These are phyloP conservation scores for Koerneria pararmatus DNA, from an alignment of 2,888 invertebrate genomes.

Conservation along the genomic window DNA sequence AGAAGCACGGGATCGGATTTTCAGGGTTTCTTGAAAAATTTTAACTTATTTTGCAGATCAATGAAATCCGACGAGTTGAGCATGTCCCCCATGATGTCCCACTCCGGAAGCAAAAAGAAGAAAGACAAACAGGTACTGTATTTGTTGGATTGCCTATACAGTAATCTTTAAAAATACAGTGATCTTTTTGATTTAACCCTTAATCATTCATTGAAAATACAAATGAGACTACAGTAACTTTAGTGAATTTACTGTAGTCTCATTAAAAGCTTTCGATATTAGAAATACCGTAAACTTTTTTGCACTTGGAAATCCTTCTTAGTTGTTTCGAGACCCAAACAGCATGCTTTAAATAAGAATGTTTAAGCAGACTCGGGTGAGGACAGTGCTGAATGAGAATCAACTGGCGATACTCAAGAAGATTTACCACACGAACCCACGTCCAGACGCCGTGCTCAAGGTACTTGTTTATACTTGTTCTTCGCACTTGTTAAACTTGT, in stretches of 20 bases:
- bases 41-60: conserved; percentile 27
- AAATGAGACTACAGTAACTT: too few relatives aligned
- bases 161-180: too few relatives aligned
- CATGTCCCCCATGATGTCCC: too few relatives aligned
- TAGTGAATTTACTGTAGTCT: too few relatives aligned
- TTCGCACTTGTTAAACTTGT: too few relatives aligned
- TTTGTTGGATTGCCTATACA: too few relatives aligned
- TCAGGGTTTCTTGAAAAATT: neutral
- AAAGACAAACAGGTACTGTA: conserved; percentile 64
- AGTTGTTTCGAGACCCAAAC: neutral
- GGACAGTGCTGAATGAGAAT: conserved; percentile 97
- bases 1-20: too few relatives aligned
- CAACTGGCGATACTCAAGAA: conserved; percentile 94
- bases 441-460: conserved; percentile 98
- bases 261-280: too few relatives aligned
- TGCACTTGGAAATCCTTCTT: neutral
- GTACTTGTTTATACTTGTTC: too few relatives aligned
- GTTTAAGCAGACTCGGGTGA: conserved; percentile 83
- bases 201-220: too few relatives aligned
- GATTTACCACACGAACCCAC: conserved; percentile 93
- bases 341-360: neutral
- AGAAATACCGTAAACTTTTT: neutral
- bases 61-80: conserved; percentile 37
- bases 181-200: too few relatives aligned
- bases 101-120: conserved; percentile 64